phyloP scores from a whole-genome alignment of 2,888 invertebrate species.

The Morpho deidamia region DNA sequence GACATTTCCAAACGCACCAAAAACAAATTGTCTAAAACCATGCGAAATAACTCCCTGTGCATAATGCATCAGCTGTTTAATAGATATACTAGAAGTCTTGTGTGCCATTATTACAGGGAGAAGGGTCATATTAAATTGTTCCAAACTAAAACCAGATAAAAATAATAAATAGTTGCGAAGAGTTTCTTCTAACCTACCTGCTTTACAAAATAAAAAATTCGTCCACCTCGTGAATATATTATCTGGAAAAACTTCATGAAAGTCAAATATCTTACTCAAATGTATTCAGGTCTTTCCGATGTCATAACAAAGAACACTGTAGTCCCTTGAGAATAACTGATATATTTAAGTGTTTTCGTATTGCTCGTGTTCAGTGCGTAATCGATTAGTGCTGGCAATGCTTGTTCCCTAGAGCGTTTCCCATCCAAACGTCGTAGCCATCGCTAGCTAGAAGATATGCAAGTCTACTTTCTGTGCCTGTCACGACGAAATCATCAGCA shows the following conservation, averaged over 20 bases:
- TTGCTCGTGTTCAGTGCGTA: slow-evolving; percentile 77
- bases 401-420: slow-evolving; percentile 87
- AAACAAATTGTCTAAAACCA: slow-evolving; percentile 49
- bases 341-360: slow-evolving; percentile 76
- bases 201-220: slow-evolving; percentile 61
- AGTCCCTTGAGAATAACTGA: slow-evolving; percentile 86
- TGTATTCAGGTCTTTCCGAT: slow-evolving; percentile 69
- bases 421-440: slow-evolving; percentile 88
- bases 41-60: slow-evolving; percentile 61
- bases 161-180: slow-evolving; percentile 80
- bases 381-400: slow-evolving; percentile 89
- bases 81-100: slow-evolving; percentile 74
- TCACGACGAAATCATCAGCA: slow-evolving; percentile 51
- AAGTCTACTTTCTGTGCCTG: slow-evolving; percentile 45
- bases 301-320: slow-evolving; percentile 79
- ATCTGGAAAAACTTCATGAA: slow-evolving; percentile 82
- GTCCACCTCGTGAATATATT: slow-evolving; percentile 61
- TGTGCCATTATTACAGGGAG: slow-evolving; percentile 75
- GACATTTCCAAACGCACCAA: slow-evolving; percentile 42
- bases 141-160: slow-evolving; percentile 74
- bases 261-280: slow-evolving; percentile 55
- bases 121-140: slow-evolving; percentile 77
- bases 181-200: slow-evolving; percentile 54
- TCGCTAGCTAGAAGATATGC: slow-evolving; percentile 74
- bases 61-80: slow-evolving; percentile 73